Percentiles rank a stretch among this genome's conserved stretches.
phyloP scores from a whole-genome alignment of 2,888 invertebrate genomes.

The Acanthosepion pharaonis region DNA sequence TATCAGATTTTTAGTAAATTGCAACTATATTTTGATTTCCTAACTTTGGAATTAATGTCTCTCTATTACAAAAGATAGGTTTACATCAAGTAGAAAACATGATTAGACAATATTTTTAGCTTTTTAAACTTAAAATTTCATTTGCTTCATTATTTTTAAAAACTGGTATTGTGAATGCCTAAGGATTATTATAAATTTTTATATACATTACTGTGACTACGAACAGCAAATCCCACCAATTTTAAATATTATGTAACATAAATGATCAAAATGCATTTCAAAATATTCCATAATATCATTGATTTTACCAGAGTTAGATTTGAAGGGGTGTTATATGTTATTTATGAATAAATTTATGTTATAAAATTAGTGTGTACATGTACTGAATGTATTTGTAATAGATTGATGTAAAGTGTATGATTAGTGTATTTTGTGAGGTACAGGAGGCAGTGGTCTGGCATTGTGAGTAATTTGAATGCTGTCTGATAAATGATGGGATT shows the following conservation, averaged over 20 bases:
- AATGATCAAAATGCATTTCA: too few species aligned
- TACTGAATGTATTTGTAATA: background rate
- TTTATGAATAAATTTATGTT: background rate
- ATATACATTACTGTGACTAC: too few species aligned
- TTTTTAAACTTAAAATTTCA: background rate
- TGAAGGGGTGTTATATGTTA: background rate
- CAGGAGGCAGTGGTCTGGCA: slow-evolving; percentile 33
- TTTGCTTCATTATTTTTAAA: background rate
- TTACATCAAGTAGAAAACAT: too few species aligned
- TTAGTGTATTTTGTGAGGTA: background rate
- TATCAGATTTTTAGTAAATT: background rate
- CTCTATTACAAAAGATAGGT: background rate
- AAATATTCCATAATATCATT: too few species aligned
- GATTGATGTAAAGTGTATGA: background rate
- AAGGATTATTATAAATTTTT: background rate
- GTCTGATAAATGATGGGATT: background rate
- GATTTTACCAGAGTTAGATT: background rate
- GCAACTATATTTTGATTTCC: background rate
- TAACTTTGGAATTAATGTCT: background rate
- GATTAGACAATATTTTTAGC: background rate
- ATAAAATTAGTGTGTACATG: background rate
- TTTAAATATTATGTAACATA: too few species aligned
- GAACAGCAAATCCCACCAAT: too few species aligned
- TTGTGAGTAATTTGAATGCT: slow-evolving; percentile 12
- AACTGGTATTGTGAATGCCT: background rate